Percentiles rank a stretch among this genome's conserved stretches.
Conservation (phyloP, 2,797 vertebrate genomes). For the Sternarchorhynchus goeldii region DNA sequence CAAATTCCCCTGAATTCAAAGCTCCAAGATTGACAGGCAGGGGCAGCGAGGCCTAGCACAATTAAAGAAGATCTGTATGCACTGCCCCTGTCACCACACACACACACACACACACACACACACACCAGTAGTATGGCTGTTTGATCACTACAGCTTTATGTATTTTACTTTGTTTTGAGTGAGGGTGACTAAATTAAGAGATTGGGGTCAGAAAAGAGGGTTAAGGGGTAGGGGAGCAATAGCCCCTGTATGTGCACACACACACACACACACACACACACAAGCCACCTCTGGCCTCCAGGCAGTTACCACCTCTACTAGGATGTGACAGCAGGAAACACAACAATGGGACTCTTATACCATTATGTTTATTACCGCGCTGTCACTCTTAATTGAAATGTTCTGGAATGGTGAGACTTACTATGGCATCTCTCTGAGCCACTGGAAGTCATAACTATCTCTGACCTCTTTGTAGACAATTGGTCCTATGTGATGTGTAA, state of each 20-base stretch:
- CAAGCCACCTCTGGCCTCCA: constrained; percentile 55
- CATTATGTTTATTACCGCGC: constrained; percentile 74
- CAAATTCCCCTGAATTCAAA: constrained; percentile 99
- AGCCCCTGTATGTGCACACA: constrained; percentile 30
- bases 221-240: neutral
- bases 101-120: constrained; percentile 83
- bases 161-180: constrained; percentile 97
- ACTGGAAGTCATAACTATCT: constrained; percentile 78
- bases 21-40: constrained; percentile 98
- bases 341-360: constrained; percentile 66
- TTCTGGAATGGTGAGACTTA: constrained; percentile 75
- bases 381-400: constrained; percentile 80
- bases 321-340: constrained; percentile 66
- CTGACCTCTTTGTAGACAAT: constrained; percentile 76
- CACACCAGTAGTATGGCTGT: constrained; percentile 84
- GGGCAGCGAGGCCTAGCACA: constrained; percentile 98
- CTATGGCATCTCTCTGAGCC: constrained; percentile 69
- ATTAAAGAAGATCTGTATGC: constrained; percentile 99
- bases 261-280: constrained; percentile 41
- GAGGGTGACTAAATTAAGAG: constrained; percentile 76
- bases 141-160: constrained; percentile 89
- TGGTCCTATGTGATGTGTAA: constrained; percentile 77
- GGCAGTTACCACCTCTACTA: constrained; percentile 57
- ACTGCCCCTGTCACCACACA: constrained; percentile 93
- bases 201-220: constrained; percentile 52